phyloP scores from a whole-genome alignment of 2,888 invertebrate species.

The Villa cingulata region DNA sequence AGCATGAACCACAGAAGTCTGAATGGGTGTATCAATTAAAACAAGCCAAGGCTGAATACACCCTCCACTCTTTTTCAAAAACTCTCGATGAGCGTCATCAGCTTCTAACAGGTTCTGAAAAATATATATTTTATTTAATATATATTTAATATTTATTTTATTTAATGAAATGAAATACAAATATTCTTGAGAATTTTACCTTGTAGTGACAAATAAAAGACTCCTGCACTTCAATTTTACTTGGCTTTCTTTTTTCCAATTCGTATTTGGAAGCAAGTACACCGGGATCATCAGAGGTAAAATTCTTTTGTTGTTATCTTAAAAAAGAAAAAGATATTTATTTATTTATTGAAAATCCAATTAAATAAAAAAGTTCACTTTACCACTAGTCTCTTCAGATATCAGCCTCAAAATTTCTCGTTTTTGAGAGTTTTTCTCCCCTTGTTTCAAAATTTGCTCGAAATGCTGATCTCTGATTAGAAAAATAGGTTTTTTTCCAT shows the following conservation, averaged over 20 bases:
- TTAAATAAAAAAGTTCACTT: no score
- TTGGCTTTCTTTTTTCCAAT: not conserved
- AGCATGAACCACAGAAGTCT: no score
- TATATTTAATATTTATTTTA: not conserved
- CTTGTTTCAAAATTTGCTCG: no score
- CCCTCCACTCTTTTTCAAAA: not conserved
- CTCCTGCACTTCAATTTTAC: conserved; percentile 1
- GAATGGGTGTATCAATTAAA: not conserved
- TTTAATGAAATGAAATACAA: no score
- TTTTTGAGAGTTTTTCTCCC: no score
- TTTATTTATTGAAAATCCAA: no score
- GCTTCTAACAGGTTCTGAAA: not conserved
- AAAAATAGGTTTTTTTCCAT: not conserved
- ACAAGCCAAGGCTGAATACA: not conserved
- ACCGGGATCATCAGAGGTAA: no score
- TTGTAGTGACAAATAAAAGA: not conserved
- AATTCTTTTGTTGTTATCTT: not conserved
- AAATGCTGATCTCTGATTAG: not conserved
- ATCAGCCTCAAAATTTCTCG: no score
- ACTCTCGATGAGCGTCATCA: not conserved
- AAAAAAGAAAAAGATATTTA: no score
- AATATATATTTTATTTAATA: not conserved
- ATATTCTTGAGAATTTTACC: no score
- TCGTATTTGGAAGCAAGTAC: not conserved
- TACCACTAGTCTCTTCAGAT: no score